phyloP scores from a whole-genome alignment of 2,113 vertebrate genomes.

The Ophiodon elongatus region DNA sequence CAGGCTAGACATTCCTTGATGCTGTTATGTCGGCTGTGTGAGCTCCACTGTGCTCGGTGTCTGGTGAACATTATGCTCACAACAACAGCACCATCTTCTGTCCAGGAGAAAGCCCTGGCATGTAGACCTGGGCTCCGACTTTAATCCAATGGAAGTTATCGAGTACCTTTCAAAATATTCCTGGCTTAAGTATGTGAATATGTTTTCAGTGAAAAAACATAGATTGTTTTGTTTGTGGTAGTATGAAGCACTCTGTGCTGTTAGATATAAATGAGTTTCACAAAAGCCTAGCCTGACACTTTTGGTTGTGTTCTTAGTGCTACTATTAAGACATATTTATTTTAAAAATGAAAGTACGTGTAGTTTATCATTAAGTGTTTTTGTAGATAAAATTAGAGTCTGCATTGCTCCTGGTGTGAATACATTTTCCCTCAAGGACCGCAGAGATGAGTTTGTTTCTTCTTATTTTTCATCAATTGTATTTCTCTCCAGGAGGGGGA shows the following conservation, averaged over 20 bases:
- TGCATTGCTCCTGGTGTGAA: background rate
- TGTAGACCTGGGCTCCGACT: background rate
- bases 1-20: constrained; percentile 23
- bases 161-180: background rate
- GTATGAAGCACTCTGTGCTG: background rate
- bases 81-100: constrained; percentile 65
- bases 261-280: background rate
- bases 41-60: background rate
- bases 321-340: background rate
- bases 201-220: background rate
- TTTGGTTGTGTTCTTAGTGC: background rate
- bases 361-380: background rate
- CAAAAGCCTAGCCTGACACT: background rate
- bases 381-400: background rate
- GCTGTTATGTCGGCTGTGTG: constrained; percentile 2
- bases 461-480: background rate
- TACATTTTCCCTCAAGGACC: background rate
- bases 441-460: background rate
- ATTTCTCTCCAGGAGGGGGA: constrained; percentile 39
- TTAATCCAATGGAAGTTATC: background rate
- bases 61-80: background rate
- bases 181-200: background rate
- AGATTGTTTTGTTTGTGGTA: background rate
- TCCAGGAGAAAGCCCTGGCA: background rate
- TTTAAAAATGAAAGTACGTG: background rate